A percentile compares a stretch with the other conserved stretches of the same genome.
phyloP scores from a whole-genome alignment of 2,113 vertebrate genomes.

The Solenodon paradoxus region DNA sequence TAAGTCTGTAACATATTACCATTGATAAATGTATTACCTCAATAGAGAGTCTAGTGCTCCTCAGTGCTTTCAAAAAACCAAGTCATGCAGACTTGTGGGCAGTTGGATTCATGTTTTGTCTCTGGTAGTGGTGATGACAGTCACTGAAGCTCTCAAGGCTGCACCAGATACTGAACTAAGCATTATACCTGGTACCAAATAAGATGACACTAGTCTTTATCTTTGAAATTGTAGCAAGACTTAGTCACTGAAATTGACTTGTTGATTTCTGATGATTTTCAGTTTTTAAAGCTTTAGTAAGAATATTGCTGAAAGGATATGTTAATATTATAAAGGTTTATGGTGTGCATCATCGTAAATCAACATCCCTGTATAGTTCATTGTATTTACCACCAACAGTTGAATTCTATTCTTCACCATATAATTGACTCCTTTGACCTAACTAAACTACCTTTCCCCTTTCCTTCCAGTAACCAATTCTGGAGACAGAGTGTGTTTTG shows the following conservation, averaged over 20 bases:
- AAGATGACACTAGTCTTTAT: background rate
- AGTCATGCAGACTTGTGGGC: background rate
- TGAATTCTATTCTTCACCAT: too few relatives aligned
- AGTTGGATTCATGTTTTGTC: background rate
- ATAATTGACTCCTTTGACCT: too few relatives aligned
- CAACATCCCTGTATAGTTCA: too few relatives aligned
- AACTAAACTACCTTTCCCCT: too few relatives aligned
- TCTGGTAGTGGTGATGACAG: background rate
- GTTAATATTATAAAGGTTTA: too few relatives aligned
- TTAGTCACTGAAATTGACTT: conserved; percentile 24
- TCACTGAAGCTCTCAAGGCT: background rate
- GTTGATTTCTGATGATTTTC: background rate
- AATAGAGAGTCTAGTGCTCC: background rate
- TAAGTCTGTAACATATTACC: background rate
- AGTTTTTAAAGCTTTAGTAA: conserved; percentile 17
- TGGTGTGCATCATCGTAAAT: too few relatives aligned
- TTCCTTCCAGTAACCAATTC: too few relatives aligned
- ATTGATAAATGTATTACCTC: background rate
- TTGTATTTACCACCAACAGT: too few relatives aligned
- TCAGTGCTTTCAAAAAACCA: background rate
- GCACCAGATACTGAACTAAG: background rate
- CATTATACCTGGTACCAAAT: background rate
- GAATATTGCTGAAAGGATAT: too few relatives aligned
- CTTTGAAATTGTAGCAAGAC: background rate
- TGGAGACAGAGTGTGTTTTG: too few relatives aligned